These are phyloP conservation scores for Chaenocephalus aceratus DNA, from an alignment of 2,113 vertebrate species.

Conservation along the genomic window DNA sequence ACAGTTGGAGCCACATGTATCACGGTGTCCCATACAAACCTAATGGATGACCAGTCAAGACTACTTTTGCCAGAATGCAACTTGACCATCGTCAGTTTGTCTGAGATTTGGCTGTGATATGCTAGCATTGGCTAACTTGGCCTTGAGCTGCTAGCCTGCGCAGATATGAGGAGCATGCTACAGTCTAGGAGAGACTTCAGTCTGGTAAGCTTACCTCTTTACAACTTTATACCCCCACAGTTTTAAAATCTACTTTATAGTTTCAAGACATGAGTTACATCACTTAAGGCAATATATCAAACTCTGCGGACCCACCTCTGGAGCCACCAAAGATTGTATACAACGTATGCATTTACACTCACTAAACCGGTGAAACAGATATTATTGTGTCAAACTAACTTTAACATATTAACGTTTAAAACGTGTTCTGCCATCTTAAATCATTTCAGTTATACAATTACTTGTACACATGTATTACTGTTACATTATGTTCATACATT, in stretches of 20 bases:
- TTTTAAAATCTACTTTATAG: no score
- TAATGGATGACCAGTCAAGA: no score
- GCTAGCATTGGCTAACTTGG: neutral
- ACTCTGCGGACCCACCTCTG: neutral
- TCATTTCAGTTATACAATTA: neutral
- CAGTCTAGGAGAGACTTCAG: no score
- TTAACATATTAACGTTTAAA: constrained; percentile 5
- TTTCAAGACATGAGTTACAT: neutral
- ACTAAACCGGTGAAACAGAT: no score
- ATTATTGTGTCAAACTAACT: no score
- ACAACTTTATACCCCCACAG: no score
- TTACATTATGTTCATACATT: constrained; percentile 4
- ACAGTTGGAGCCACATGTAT: no score
- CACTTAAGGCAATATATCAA: constrained; percentile 1
- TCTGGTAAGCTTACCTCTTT: neutral
- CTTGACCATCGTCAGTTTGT: rapidly evolving
- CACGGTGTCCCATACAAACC: no score
- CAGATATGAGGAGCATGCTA: neutral
- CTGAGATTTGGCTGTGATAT: neutral
- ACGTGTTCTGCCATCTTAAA: neutral
- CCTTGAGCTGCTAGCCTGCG: neutral
- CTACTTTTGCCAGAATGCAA: neutral
- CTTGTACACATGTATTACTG: neutral
- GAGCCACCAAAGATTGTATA: neutral
- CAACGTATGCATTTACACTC: neutral